Evolutionary conservation across 1,140 invertebrate genomes (phyloP), one percentile per base, ranked within the genome.

Genomic region (Drosophila mauritiana): DNA sequence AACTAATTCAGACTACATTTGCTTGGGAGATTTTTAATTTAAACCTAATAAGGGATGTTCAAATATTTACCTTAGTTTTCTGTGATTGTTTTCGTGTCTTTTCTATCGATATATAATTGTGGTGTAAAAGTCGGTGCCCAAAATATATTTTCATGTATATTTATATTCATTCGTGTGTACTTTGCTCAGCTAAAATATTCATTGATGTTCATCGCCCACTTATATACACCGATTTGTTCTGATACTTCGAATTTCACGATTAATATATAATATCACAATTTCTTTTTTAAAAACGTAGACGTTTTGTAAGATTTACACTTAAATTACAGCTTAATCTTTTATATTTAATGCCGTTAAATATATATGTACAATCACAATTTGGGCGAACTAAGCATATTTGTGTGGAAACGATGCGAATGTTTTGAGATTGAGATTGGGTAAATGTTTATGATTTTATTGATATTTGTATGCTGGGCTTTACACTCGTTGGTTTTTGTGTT

Each of bases 11-110:
- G 1, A 17, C 17, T 17, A 17, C 17, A 17, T 17, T 17, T 17
- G 17, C 1, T 31, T 8, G 8, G 8, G 7, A 31, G 0, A 31
- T 31, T 8, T 10, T 10, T 8, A 31, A 31, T 10, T 31, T 31
- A 31, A 10, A 7, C 8, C 31, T 10, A 3, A 3, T 8, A 3
- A 31, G 1, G 31, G 31, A 8, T 31, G 8, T 10, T 31, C 8
- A 4, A 48, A 49, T 68, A 70, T 70, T 88, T 89, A 89, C 84
- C 84, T 89, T 89, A 89, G 84, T 89, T 70, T 70, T 88, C 31
- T 65, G 84, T 89, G 84, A 89, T 89, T 89, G 84, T 88, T 78
- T 84, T 83, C 70, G 84, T 89, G 80, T 89, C 80, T 89, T 89
- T 82, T 84, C 43, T 88, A 88, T 61, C 67, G 45, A 67, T 86